A percentile compares a stretch with the other conserved stretches of the same genome.
Evolutionary conservation across 2,113 vertebrate genomes (phyloP).

Genomic region (Lamprologus lemairii): DNA sequence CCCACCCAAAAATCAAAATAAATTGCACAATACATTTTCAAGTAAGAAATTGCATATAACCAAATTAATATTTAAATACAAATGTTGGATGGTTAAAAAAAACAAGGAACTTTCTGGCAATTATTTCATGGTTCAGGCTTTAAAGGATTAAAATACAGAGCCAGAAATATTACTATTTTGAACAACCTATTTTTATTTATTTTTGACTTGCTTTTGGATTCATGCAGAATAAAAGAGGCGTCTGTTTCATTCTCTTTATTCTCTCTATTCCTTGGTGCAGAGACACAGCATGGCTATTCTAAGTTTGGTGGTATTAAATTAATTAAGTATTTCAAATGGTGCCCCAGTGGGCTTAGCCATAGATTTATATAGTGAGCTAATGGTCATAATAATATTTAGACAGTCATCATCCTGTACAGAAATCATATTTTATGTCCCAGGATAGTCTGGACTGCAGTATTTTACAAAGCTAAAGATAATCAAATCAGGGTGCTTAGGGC

Average conservation of each 20-base stretch:
- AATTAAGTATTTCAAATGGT: background rate
- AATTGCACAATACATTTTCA: background rate
- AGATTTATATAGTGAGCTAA: background rate
- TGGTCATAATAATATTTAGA: background rate
- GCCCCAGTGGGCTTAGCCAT: background rate
- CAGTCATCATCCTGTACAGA: background rate
- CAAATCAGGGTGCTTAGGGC: background rate
- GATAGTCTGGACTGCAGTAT: background rate
- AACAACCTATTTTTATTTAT: background rate
- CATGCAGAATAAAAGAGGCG: background rate
- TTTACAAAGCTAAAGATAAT: background rate
- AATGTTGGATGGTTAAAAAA: accelerated
- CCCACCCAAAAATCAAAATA: background rate
- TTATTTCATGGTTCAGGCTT: background rate
- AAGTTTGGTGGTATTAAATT: background rate
- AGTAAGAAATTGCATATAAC: background rate
- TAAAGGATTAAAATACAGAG: background rate
- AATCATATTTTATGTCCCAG: background rate
- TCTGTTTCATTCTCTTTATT: background rate
- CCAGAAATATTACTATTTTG: background rate
- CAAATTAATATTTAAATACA: background rate
- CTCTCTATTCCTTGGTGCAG: background rate
- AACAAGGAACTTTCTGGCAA: background rate
- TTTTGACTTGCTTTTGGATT: background rate
- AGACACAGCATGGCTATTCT: background rate